Base-by-base conservation (phyloP, 2,797 vertebrate genomes). In the Urocyon cinereoargenteus region DNA sequence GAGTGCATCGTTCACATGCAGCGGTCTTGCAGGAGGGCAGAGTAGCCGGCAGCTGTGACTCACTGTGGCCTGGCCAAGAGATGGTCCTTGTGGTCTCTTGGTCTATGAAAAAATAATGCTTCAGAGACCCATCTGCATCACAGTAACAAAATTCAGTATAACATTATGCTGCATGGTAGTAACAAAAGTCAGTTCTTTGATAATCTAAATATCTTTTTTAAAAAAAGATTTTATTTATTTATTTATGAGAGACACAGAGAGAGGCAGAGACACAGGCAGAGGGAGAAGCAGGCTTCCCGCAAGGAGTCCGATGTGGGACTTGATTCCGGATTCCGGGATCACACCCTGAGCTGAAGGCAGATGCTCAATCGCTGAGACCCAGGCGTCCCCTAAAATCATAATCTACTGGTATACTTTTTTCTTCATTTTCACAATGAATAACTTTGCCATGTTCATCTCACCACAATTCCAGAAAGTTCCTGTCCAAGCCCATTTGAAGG, bases 1-100 rank as follows among this genome's bases (percentile, higher is more conserved):
- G 99, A 99, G 98, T 99, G 99, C 97, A 98, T 99, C 28, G 99
- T 99, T 97, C 99, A 99, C 94, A 98, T 99, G 55, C 99, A 99
- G 97, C 97, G 15, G 97, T 99, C 97, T 99, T 99, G 96, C 98
- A 98, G 87, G 98, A 98, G 14, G 98, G 99, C 49, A 98, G 98
- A 96, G 96, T 3, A 97, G 95, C 96, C 28, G 98, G 98, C 97
- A 99, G 98, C 96, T 26, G 57, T 88, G 96, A 81, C 77, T 90
- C 91, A 94, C 10, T 45, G 64, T 90, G 97, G 86, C 68, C 89
- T 89, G 95, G 98, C 95, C 95, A 97, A 98, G 95, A 98, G 98
- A 98, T 98, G 98, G 97, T 98, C 97, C 97, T 98, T 97, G 95
- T 97, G 95, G 97, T 97, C 84, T 96, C 84, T 96, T 78, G 18